Base-by-base conservation (phyloP, 2,888 invertebrate genomes). In the Athalia cordata region DNA sequence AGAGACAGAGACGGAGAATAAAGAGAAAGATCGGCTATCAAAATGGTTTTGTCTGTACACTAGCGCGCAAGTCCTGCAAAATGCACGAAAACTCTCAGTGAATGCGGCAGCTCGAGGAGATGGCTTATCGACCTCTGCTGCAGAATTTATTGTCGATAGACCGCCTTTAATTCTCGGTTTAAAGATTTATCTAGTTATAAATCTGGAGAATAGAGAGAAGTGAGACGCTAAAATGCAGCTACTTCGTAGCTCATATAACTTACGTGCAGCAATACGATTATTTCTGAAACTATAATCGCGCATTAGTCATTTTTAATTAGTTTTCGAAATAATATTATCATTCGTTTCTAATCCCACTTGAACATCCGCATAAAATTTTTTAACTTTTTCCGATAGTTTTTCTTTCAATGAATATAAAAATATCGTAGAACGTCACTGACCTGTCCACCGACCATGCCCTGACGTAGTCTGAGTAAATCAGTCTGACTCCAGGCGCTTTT, bases 401-500 rank as follows among this genome's bases (percentile, higher is more conserved):
- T 29, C 2, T 29, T 29, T 29, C 29, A 0, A 29, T 29, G 29
- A 29, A 29, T 29, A 29, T 29, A 29, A 29, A 29, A 2, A 29
- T 29, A 29, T 29, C 29, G 29, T 29, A 29, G 29, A 29, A 29
- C 49, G 15, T 66, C 4, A 66, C 66, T 90, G 85, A 93, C 93
- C 92, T 94, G 95, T 15, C 95, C 95, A 15, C 95, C 95, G 70
- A 96, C 93, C 91, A 94, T 93, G 81, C 96, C 96, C 87, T 94
- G 92, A 82, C 94, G 93, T 81, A 96, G 90, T 75, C 96, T 91
- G 43, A 93, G 93, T 84, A 96, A 91, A 86, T 96, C 96, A 5
- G 96, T 96, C 87, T 96, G 96, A 84, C 95, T 95, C 95, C 95
- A 95, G 78, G 93, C 93, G 87, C 94, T 94, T 81, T 93, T 93